A percentile compares a stretch with the other conserved stretches of the same genome.
phyloP scores from a whole-genome alignment of 2,797 vertebrate species.

The Falco berigora region DNA sequence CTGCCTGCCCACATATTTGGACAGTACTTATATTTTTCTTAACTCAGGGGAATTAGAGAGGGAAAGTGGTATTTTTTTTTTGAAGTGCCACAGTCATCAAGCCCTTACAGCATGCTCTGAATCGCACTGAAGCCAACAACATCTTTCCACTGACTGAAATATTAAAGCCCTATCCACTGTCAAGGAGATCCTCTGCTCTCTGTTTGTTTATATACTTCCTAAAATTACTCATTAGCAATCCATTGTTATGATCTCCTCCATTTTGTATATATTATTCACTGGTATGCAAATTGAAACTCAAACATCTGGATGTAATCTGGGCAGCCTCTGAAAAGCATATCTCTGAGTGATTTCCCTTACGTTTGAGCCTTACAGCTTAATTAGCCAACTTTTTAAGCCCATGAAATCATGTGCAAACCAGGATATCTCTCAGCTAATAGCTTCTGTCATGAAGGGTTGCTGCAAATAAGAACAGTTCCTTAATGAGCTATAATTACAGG shows the following conservation, averaged over 20 bases:
- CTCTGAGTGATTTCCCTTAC: slow-evolving; percentile 35
- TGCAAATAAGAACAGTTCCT: not conserved
- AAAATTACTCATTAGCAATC: slow-evolving; percentile 56
- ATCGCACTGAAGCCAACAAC: not conserved
- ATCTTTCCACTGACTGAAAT: not conserved
- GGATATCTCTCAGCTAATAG: not conserved
- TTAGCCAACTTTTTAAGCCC: slow-evolving; percentile 16
- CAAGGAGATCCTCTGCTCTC: not conserved
- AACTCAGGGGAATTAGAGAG: not conserved
- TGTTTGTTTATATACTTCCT: slow-evolving; percentile 39
- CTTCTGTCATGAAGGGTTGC: not conserved
- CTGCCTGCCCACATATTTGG: not conserved
- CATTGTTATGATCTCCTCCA: slow-evolving; percentile 52
- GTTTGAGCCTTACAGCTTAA: not conserved
- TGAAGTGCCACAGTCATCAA: not conserved
- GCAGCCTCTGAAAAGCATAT: slow-evolving; percentile 15
- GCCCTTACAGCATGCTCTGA: not conserved
- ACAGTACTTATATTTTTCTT: not conserved
- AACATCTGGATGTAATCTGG: slow-evolving; percentile 58
- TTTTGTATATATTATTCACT: slow-evolving; percentile 49
- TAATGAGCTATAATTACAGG: slow-evolving; percentile 17
- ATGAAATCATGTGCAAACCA: slow-evolving; percentile 1
- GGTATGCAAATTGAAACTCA: slow-evolving; percentile 41
- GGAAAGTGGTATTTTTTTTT: not conserved
- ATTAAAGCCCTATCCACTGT: not conserved